Conservation (phyloP, 2,888 invertebrate genomes). For the Orgyia antiqua region DNA sequence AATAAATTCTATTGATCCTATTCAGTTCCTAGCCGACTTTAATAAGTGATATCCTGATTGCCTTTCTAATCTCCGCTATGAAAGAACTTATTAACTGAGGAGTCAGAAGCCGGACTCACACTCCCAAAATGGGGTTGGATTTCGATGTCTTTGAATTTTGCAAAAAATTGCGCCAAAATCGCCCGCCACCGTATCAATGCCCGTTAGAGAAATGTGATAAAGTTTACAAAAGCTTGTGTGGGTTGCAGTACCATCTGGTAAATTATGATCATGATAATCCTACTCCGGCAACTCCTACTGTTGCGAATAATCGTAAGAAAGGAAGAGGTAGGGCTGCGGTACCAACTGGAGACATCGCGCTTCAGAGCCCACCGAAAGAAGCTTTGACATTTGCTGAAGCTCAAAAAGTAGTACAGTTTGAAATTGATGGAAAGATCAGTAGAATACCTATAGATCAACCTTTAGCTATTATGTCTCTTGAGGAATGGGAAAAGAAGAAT, state of each 20-base stretch:
- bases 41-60: too few species aligned
- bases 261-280: conserved; percentile 92
- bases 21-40: too few species aligned
- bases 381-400: conserved; percentile 90
- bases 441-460: conserved; percentile 81
- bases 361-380: conserved; percentile 79
- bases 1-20: too few species aligned
- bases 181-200: conserved; percentile 91
- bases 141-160: conserved; percentile 93
- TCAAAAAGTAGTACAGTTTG: conserved; percentile 91
- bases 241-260: conserved; percentile 90
- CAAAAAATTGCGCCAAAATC: conserved; percentile 87
- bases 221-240: conserved; percentile 91
- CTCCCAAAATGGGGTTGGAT: conserved; percentile 84
- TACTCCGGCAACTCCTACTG: conserved; percentile 79
- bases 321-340: conserved; percentile 78
- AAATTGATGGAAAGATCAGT: conserved; percentile 88
- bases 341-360: conserved; percentile 74
- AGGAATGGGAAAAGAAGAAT: conserved; percentile 79
- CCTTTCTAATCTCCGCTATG: too few species aligned
- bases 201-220: conserved; percentile 91
- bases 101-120: too few species aligned
- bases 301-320: conserved; percentile 81
- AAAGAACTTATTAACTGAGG: too few species aligned
- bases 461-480: conserved; percentile 82